phyloP scores from a whole-genome alignment of 2,113 vertebrate genomes.

The Agapornis roseicollis region DNA sequence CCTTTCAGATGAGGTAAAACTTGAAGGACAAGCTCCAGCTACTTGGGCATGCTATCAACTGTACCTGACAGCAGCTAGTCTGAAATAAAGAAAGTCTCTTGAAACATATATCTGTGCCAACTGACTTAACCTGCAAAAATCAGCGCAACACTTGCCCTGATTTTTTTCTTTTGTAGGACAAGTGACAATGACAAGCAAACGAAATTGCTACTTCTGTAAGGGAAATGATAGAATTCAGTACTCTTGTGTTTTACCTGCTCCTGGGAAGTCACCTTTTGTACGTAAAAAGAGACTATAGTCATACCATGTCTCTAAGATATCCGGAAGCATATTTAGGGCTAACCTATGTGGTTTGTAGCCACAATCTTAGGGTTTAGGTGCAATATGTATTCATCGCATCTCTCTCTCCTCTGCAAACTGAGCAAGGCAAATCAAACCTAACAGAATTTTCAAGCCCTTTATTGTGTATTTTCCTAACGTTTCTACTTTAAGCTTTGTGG shows the following conservation, averaged over 20 bases:
- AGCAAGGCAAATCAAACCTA: background rate
- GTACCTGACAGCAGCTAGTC: background rate
- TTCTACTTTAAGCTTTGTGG: background rate
- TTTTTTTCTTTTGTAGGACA: background rate
- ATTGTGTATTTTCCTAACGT: background rate
- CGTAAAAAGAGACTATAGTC: constrained; percentile 80
- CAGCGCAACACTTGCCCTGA: background rate
- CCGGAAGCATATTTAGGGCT: constrained; percentile 72
- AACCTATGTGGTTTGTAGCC: constrained; percentile 55
- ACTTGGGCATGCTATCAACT: background rate
- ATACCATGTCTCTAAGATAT: constrained; percentile 77
- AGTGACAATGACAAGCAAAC: background rate
- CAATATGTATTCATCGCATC: constrained; percentile 76
- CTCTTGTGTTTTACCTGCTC: constrained; percentile 65
- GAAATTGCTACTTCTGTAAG: background rate
- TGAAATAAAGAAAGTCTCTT: background rate
- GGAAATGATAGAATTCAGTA: background rate
- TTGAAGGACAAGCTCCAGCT: background rate
- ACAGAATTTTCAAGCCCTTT: background rate
- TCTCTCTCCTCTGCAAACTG: constrained; percentile 77
- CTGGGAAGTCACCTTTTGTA: constrained; percentile 74
- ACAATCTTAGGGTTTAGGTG: constrained; percentile 62
- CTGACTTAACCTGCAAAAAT: background rate
- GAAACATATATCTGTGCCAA: background rate
- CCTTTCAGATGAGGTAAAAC: background rate